Evolutionary conservation across 2,113 vertebrate species (phyloP).

Genomic region (Corythornis vintsioides): DNA sequence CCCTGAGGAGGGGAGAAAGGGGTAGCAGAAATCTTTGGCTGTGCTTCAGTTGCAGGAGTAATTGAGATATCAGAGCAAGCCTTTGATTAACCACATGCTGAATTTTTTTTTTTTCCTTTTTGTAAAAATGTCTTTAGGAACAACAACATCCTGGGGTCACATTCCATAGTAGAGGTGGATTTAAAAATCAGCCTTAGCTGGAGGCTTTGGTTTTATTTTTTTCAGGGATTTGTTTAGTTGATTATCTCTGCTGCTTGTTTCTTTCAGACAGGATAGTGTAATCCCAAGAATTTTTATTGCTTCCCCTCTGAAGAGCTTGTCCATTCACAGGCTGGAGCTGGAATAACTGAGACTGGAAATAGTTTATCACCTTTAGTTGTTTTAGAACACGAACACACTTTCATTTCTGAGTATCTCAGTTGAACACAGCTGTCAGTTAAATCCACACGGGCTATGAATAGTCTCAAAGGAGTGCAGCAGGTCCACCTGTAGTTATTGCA

Average conservation of each 20-base stretch:
- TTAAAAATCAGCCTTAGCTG: constrained; percentile 39
- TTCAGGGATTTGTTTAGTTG: neutral
- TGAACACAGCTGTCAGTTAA: constrained; percentile 51
- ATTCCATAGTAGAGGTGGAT: constrained; percentile 32
- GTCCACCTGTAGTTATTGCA: constrained; percentile 38
- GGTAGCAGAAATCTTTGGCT: constrained; percentile 49
- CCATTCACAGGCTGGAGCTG: constrained; percentile 34
- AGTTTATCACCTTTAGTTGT: constrained; percentile 57
- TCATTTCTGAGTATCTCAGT: constrained; percentile 64
- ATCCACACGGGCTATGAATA: constrained; percentile 69
- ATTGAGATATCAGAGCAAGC: constrained; percentile 54
- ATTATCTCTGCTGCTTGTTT: constrained; percentile 14
- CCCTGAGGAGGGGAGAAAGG: constrained; percentile 47
- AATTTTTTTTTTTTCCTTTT: too few relatives aligned
- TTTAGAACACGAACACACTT: constrained; percentile 28
- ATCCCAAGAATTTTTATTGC: constrained; percentile 24
- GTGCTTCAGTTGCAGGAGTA: constrained; percentile 52
- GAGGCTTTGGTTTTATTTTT: constrained; percentile 10
- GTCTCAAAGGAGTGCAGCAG: constrained; percentile 37
- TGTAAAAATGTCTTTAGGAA: constrained; percentile 30
- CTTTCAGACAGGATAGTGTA: neutral
- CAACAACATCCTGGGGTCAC: neutral
- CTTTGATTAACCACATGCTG: neutral
- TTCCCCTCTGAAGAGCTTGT: constrained; percentile 19
- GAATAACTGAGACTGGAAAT: constrained; percentile 59